These are phyloP conservation scores for Trachymyrmex septentrionalis DNA, from an alignment of 1,140 invertebrate species.

Conservation along the genomic window DNA sequence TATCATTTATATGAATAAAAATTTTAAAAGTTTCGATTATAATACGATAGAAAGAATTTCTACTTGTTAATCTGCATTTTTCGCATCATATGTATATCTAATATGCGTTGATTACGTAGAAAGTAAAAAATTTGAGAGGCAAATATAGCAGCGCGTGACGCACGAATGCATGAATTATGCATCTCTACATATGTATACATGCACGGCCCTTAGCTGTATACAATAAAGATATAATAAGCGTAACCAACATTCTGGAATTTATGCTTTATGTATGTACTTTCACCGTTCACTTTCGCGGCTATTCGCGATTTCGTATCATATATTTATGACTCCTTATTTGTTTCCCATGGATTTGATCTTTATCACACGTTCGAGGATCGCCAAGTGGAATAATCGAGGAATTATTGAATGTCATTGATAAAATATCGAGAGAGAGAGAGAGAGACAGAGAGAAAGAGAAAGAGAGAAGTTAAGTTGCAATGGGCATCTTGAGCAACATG, in stretches of 20 bases:
- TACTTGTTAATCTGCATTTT: background rate
- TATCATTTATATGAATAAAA: slow-evolving; percentile 11
- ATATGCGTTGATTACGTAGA: background rate
- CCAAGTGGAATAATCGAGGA: background rate
- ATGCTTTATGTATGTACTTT: slow-evolving; percentile 71
- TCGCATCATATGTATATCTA: background rate
- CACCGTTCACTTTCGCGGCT: slow-evolving; percentile 67
- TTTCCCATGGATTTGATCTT: slow-evolving; percentile 5
- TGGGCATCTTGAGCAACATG: background rate
- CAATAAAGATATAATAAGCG: slow-evolving; percentile 49
- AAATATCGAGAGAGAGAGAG: background rate
- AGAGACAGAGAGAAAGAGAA: background rate
- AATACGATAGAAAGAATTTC: slow-evolving; percentile 12
- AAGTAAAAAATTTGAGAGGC: slow-evolving; percentile 55
- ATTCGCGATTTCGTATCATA: slow-evolving; percentile 38
- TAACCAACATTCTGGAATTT: slow-evolving; percentile 57
- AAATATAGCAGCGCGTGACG: slow-evolving; percentile 34
- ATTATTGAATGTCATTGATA: background rate
- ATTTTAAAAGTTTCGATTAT: slow-evolving; percentile 21
- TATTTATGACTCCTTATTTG: slow-evolving; percentile 16
- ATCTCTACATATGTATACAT: slow-evolving; percentile 34
- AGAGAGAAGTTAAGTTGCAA: background rate
- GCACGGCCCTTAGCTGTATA: slow-evolving; percentile 32
- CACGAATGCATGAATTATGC: slow-evolving; percentile 60
- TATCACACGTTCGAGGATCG: background rate